These are phyloP conservation scores for Dendrophyllia cribrosa DNA, from an alignment of 64 coral and sea anemone genomes.

Conservation along the genomic window DNA sequence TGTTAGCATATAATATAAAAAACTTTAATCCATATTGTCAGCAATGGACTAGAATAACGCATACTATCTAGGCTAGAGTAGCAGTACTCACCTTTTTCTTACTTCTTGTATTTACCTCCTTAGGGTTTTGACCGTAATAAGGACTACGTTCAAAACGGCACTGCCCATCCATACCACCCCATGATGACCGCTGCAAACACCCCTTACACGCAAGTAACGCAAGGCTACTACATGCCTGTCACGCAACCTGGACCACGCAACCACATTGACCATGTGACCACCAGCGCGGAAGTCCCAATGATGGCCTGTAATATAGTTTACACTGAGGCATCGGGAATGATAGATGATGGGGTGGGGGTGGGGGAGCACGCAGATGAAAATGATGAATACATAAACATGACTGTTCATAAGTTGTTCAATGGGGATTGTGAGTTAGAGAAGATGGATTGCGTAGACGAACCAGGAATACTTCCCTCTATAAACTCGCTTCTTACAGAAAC, in stretches of 20 bases:
- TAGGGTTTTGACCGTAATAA: background rate
- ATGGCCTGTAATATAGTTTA: conserved; percentile 71
- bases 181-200: conserved; percentile 66
- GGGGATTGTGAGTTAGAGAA: conserved; percentile 92
- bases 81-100: too few species aligned
- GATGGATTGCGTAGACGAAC: conserved; percentile 89
- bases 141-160: conserved; percentile 26
- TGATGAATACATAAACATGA: conserved; percentile 92
- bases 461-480: conserved; percentile 87
- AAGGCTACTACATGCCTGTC: conserved; percentile 79
- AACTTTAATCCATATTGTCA: too few species aligned
- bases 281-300: conserved; percentile 68
- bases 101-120: background rate
- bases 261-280: conserved; percentile 58
- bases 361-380: conserved; percentile 75
- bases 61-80: too few species aligned
- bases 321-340: conserved; percentile 57
- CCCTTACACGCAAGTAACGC: conserved; percentile 24
- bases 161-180: background rate
- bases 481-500: conserved; percentile 95
- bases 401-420: conserved; percentile 94
- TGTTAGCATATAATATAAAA: too few species aligned
- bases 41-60: too few species aligned
- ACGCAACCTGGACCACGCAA: conserved; percentile 48
- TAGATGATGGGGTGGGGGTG: conserved; percentile 63